Evolutionary conservation across 1,140 invertebrate species (phyloP), one percentile per base, ranked within the genome.

Genomic region (Theocolax elegans): DNA sequence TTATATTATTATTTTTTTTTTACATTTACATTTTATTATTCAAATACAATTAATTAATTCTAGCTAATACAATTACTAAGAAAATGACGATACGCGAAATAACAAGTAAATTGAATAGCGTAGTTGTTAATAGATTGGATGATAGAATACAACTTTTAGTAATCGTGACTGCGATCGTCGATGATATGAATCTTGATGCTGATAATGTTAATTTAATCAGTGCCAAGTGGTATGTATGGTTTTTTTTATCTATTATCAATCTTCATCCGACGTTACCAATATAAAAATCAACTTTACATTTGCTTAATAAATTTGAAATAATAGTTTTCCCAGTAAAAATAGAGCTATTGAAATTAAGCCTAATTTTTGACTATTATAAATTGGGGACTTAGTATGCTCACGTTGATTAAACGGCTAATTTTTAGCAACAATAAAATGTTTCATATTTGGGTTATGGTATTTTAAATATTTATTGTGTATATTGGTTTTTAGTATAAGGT

Each of bases 41-140:
- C 31, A 48, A 23, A 23, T 49, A 9, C 48, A 54, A 62, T 60
- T 46, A 44, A 62, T 67, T 44, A 44, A 31, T 76, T 77, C n/a
- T 35, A 87, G 86, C 81, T 31, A 81, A 80, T 44, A 80, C 76
- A 12, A 86, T 87, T 12, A 85, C 75, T 0, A 83, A 74, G 4
- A 75, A 85, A 8, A 87, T 88, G 86, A 86, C 83, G 6, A 83
- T 87, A 21, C 64, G 80, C 13, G 74, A 85, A 54, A 83, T 87
- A n/a, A 79, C 81, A 4, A 64, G 81, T 17, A 83, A 75, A 71
- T 63, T 85, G 21, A 83, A 83, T 31, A 7, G 13, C 0, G 63
- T 31, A 51, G 72, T 69, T 10, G 7, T 21, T 8, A 59, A 12
- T 8, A 31, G 35, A 7, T 65, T 70, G 8, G 66, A 60, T 10